Conservation (phyloP, 1,140 invertebrate genomes). For the Bombyx mandarina region DNA sequence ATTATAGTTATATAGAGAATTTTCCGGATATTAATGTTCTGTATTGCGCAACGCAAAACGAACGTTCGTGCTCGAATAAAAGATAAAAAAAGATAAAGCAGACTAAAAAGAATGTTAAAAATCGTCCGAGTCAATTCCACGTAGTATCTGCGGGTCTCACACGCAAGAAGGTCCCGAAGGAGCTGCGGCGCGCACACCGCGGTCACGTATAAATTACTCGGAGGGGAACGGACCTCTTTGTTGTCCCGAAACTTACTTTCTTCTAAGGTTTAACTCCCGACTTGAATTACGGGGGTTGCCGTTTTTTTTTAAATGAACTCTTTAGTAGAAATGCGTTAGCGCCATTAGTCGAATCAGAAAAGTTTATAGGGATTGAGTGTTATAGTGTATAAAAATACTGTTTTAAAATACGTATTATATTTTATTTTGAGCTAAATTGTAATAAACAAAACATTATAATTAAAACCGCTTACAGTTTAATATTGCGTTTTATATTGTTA, state of each 20-base stretch:
- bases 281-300: constrained; percentile 43
- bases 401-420: too few relatives aligned
- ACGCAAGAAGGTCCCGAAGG: constrained; percentile 24
- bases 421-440: too few relatives aligned
- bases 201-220: constrained; percentile 48
- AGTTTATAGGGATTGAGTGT: not conserved
- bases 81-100: not conserved
- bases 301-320: constrained; percentile 29
- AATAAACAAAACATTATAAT: too few relatives aligned
- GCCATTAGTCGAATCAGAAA: constrained; percentile 11
- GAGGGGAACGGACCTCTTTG: constrained; percentile 39
- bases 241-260: constrained; percentile 55
- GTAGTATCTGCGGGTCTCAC: constrained; percentile 17
- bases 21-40: too few relatives aligned
- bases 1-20: too few relatives aligned
- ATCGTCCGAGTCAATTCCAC: constrained; percentile 18
- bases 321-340: constrained; percentile 20
- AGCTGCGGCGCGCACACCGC: constrained; percentile 29
- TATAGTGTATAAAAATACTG: too few relatives aligned
- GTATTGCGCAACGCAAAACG: too few relatives aligned
- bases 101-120: constrained; percentile 15
- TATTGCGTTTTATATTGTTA: too few relatives aligned
- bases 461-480: too few relatives aligned
- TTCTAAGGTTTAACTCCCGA: constrained; percentile 53
- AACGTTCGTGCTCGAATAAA: not conserved